Base-by-base conservation (phyloP, 2,888 invertebrate species). In the Netelia virgata region DNA sequence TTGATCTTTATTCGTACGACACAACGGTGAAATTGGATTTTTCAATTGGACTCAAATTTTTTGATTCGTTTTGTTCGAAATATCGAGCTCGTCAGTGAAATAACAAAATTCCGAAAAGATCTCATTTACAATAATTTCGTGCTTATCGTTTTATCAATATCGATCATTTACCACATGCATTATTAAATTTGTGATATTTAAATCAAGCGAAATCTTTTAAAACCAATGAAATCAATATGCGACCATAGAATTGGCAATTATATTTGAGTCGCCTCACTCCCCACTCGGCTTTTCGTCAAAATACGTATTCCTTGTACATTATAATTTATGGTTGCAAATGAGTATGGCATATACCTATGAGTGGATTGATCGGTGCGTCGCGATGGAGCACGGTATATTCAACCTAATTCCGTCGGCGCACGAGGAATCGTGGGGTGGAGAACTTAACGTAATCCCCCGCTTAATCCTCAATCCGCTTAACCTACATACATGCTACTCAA, bases 381-480 rank as follows among this genome's bases (percentile, higher is more conserved):
- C 59, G 53, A 68, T 50, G 36, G 36, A 43, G 50, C 68, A 53
- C 23, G 82, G 87, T 86, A 86, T 88, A 87, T 87, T 87, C 85
- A 86, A 87, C 79, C 86, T 88, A 88, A 89, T 88, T 88, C 86
- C 76, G 61, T 72, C 47, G 20, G 66, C 18, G 47, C n/a, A 57
- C 50, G 77, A 28, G 83, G 72, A 78, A 23, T 41, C 53, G 63
- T 18, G 53, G 61, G 81, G 78, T 69, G 68, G 86, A 79, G 82
- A 80, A 77, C 72, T 86, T 78, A 85, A 88, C 84, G 83, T 87
- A 88, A 89, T 86, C 87, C 63, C 36, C 83, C 85, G 81, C 86
- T 87, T 87, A 88, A 89, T 87, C 88, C 89, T 84, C 86, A 87
- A 86, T 88, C 88, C 83, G 88, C 88, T 88, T 89, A 89, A 86